These are phyloP conservation scores for Armadillidium nasatum DNA, from an alignment of 1,140 invertebrate genomes.

Conservation along the genomic window DNA sequence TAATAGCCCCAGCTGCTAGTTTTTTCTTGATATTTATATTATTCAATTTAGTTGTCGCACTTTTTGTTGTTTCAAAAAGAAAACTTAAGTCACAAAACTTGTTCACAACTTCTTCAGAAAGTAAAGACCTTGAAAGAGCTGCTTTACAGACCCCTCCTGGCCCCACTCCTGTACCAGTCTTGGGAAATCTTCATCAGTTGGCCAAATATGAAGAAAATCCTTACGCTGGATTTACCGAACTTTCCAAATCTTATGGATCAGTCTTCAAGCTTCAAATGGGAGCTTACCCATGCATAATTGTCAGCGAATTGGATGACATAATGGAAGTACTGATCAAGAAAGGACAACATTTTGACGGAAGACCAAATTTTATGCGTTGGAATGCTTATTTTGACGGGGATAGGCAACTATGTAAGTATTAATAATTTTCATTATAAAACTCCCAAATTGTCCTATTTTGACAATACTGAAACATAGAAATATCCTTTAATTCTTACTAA, in stretches of 20 bases:
- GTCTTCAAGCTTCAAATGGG: constrained; percentile 70
- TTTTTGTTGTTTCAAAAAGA: not conserved
- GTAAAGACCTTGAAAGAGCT: not conserved
- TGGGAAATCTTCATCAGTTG: constrained; percentile 67
- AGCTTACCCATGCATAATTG: constrained; percentile 64
- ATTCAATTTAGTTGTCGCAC: not conserved
- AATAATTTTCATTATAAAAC: not conserved
- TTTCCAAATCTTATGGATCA: constrained; percentile 67
- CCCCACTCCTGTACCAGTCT: constrained; percentile 58
- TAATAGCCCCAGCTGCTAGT: not conserved
- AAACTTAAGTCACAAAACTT: not conserved
- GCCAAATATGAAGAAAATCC: constrained; percentile 60
- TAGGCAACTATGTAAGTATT: constrained; percentile 64
- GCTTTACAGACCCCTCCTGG: constrained; percentile 48
- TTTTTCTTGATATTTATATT: not conserved
- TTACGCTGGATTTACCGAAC: constrained; percentile 65
- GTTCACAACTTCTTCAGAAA: not conserved
- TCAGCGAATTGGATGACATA: constrained; percentile 67
- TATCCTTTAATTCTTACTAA: not conserved
- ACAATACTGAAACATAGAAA: not conserved
- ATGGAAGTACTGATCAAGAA: constrained; percentile 74
- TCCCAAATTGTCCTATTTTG: not conserved
- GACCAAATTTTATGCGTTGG: constrained; percentile 71
- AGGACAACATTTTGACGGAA: constrained; percentile 70
- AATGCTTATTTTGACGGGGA: constrained; percentile 61